These are phyloP conservation scores for Tholera decimalis DNA, from an alignment of 2,888 invertebrate genomes.

Conservation along the genomic window DNA sequence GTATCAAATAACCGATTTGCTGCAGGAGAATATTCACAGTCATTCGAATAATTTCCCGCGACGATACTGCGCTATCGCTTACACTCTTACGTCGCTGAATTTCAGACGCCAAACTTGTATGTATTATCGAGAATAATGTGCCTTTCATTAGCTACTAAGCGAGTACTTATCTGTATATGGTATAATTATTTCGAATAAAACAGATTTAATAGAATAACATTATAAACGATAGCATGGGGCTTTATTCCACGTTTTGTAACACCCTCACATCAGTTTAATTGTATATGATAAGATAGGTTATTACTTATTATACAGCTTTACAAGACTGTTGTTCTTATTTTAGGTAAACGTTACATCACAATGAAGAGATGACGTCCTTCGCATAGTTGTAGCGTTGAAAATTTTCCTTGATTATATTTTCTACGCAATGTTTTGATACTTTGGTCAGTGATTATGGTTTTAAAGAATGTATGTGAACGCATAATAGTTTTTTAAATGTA, in stretches of 20 bases:
- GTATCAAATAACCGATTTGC: constrained; percentile 44
- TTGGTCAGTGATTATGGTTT: constrained; percentile 34
- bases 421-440: constrained; percentile 36
- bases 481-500: constrained; percentile 62
- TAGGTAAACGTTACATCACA: constrained; percentile 74
- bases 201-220: constrained; percentile 47
- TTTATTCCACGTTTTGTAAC: constrained; percentile 66
- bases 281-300: constrained; percentile 61
- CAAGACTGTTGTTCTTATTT: constrained; percentile 82
- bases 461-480: constrained; percentile 45
- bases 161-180: constrained; percentile 68
- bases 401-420: constrained; percentile 50
- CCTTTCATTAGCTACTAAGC: constrained; percentile 78
- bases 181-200: constrained; percentile 51
- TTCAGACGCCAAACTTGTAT: constrained; percentile 50
- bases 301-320: constrained; percentile 72
- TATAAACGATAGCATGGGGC: constrained; percentile 28
- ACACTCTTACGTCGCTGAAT: constrained; percentile 34
- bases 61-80: constrained; percentile 15
- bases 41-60: constrained; percentile 38
- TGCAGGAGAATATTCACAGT: constrained; percentile 40
- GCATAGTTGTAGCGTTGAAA: constrained; percentile 33
- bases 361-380: constrained; percentile 44
- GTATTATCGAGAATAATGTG: constrained; percentile 72
- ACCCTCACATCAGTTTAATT: constrained; percentile 56